Percentiles rank a stretch among this genome's conserved stretches.
These are phyloP conservation scores for Solenopsis invicta DNA, from an alignment of 1,140 invertebrate species.

Conservation along the genomic window DNA sequence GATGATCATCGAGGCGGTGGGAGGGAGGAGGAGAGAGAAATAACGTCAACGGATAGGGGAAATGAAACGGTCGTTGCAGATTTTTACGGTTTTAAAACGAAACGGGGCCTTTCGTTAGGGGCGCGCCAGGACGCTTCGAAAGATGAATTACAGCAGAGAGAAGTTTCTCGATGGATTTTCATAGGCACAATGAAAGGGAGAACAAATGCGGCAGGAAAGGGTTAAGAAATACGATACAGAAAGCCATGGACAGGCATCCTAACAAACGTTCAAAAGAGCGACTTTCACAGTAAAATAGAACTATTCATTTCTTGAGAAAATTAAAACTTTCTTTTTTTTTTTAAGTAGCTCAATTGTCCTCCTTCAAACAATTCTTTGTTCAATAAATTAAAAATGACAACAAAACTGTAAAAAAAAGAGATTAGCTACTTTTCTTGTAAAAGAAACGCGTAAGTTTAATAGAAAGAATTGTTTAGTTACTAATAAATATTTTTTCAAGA, in stretches of 20 bases:
- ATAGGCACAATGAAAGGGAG: conserved; percentile 63
- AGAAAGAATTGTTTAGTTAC: not conserved
- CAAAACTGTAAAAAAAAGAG: not conserved
- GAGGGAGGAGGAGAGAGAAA: conserved; percentile 7
- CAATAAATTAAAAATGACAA: not conserved
- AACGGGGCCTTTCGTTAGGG: conserved; percentile 29
- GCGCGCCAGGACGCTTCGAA: conserved; percentile 38
- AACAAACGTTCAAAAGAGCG: conserved; percentile 24
- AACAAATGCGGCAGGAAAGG: conserved; percentile 25
- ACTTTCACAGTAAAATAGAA: conserved; percentile 47
- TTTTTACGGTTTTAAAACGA: conserved; percentile 75
- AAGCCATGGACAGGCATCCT: not conserved
- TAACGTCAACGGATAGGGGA: conserved; percentile 24
- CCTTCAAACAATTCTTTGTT: not conserved
- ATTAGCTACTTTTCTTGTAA: not conserved
- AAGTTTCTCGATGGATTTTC: conserved; percentile 15
- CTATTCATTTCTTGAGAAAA: conserved; percentile 19
- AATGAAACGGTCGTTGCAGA: conserved; percentile 68
- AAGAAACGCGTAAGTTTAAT: not conserved
- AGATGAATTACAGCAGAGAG: conserved; percentile 59
- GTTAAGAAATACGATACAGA: conserved; percentile 14
- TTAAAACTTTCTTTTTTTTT: not conserved
- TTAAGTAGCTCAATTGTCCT: not conserved
- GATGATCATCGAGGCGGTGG: conserved; percentile 46
- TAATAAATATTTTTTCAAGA: not conserved